A percentile compares a stretch with the other conserved stretches of the same genome.
phyloP scores from a whole-genome alignment of 2,113 vertebrate species.

The Mustela lutreola region DNA sequence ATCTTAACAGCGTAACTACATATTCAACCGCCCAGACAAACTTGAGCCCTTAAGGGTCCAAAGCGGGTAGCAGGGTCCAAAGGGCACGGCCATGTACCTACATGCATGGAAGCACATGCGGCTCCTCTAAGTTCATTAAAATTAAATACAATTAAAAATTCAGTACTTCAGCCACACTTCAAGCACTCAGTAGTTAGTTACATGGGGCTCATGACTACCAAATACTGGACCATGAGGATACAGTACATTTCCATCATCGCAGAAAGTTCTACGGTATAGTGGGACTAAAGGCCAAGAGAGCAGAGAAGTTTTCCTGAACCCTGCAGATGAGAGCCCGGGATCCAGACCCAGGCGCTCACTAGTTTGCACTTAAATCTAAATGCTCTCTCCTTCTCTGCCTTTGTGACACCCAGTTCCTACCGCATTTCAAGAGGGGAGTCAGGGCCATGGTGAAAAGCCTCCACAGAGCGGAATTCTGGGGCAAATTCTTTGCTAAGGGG shows the following conservation, averaged over 20 bases:
- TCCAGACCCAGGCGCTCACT: background rate
- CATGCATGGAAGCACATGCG: background rate
- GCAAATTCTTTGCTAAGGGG: background rate
- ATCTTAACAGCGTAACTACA: background rate
- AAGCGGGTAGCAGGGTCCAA: background rate
- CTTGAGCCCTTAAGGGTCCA: background rate
- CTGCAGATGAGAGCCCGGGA: background rate
- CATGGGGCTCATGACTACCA: background rate
- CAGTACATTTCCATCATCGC: background rate
- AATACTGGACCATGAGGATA: background rate
- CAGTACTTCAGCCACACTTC: background rate
- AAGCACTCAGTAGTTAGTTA: background rate
- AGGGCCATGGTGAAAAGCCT: background rate
- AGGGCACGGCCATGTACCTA: background rate
- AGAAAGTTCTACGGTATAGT: background rate
- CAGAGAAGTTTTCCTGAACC: background rate
- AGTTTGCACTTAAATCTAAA: background rate
- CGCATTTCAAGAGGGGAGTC: background rate
- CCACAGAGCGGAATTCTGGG: background rate
- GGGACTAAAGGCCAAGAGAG: background rate
- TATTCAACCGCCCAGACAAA: background rate
- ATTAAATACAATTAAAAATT: background rate
- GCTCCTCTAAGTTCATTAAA: background rate
- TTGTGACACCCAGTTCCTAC: background rate
- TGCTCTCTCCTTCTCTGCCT: background rate